phyloP scores from a whole-genome alignment of 2,888 invertebrate species.

The Clanis bilineata region DNA sequence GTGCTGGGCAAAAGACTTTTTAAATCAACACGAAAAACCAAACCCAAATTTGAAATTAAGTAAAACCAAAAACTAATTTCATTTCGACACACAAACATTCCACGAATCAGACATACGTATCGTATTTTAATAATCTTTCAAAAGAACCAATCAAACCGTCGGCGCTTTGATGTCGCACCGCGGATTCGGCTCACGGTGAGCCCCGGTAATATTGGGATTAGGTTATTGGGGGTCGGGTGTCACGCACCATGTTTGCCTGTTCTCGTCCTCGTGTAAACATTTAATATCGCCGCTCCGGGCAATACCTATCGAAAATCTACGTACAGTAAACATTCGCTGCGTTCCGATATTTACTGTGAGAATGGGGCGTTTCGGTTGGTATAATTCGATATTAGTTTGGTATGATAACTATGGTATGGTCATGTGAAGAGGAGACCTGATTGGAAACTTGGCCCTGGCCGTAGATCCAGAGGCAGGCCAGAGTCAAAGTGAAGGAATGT shows the following conservation, averaged over 20 bases:
- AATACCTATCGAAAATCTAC: constrained; percentile 18
- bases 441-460: too few relatives aligned
- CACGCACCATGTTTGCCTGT: constrained; percentile 11
- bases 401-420: too few relatives aligned
- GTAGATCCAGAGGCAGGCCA: too few relatives aligned
- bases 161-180: constrained; percentile 8
- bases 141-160: constrained; percentile 11
- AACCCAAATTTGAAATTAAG: not conserved
- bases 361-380: not conserved
- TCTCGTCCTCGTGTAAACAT: constrained; percentile 52
- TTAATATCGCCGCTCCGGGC: constrained; percentile 53
- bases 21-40: too few relatives aligned
- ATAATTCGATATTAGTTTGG: not conserved
- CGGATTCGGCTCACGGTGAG: constrained; percentile 2
- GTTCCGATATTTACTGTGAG: not conserved
- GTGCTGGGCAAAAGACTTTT: too few relatives aligned
- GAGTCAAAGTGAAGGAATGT: too few relatives aligned
- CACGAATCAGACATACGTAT: constrained; percentile 2
- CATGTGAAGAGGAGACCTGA: too few relatives aligned
- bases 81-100: not conserved
- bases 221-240: constrained; percentile 6
- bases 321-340: not conserved
- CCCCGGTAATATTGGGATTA: constrained; percentile 5
- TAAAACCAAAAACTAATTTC: not conserved
- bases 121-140: constrained; percentile 14